phyloP scores from a whole-genome alignment of 2,888 invertebrate species.

The Epistrophella euchroma region DNA sequence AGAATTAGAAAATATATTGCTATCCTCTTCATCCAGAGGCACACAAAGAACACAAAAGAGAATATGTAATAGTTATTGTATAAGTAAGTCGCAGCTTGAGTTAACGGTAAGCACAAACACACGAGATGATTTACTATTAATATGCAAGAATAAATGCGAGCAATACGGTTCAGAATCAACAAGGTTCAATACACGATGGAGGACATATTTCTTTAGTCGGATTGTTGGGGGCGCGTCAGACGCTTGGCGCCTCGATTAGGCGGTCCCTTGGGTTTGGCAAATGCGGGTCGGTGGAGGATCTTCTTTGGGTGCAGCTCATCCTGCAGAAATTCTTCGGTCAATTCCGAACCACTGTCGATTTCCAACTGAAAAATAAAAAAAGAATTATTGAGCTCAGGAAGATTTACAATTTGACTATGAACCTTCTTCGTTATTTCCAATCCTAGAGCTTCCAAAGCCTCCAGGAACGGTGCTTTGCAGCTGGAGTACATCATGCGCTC shows the following conservation, averaged over 20 bases:
- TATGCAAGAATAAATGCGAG: constrained; percentile 72
- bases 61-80: constrained; percentile 31
- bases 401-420: constrained; percentile 50
- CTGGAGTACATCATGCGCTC: constrained; percentile 99
- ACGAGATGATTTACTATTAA: constrained; percentile 32
- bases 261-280: constrained; percentile 98
- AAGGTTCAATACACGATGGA: constrained; percentile 20
- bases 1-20: constrained; percentile 71
- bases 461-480: constrained; percentile 96
- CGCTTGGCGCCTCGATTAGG: constrained; percentile 96
- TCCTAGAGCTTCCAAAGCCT: constrained; percentile 91
- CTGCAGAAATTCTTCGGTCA: constrained; percentile 94
- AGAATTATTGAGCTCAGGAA: not conserved
- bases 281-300: constrained; percentile 94
- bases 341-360: constrained; percentile 94
- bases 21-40: constrained; percentile 38
- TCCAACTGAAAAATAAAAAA: constrained; percentile 88
- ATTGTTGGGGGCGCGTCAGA: constrained; percentile 88
- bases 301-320: constrained; percentile 98
- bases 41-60: constrained; percentile 53
- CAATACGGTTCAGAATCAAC: constrained; percentile 39
- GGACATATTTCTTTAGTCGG: constrained; percentile 80
- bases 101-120: constrained; percentile 24
- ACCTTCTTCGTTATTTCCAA: constrained; percentile 95
- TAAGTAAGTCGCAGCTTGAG: constrained; percentile 38